Evolutionary conservation across 2,888 invertebrate species (phyloP).

Genomic region (Boloria selene): DNA sequence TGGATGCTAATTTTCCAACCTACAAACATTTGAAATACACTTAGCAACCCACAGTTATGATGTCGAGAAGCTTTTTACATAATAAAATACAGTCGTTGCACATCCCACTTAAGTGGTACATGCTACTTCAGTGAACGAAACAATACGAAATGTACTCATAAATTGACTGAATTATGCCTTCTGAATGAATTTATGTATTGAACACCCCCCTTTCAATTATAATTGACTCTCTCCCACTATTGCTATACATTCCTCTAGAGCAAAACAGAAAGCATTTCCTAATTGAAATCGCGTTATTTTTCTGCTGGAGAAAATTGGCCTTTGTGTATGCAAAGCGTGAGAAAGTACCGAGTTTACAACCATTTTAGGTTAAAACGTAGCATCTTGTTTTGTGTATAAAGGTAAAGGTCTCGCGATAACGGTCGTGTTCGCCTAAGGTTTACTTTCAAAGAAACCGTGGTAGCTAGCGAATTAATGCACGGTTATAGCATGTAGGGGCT

Average conservation of each 20-base stretch:
- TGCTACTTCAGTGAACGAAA: background rate
- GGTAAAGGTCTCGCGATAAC: constrained; percentile 24
- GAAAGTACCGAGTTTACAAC: constrained; percentile 65
- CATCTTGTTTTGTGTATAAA: constrained; percentile 13
- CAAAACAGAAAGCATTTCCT: constrained; percentile 71
- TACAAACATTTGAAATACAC: too few species aligned
- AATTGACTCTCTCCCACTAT: constrained; percentile 55
- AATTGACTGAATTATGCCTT: background rate
- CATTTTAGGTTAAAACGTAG: constrained; percentile 51
- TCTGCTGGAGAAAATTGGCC: constrained; percentile 72
- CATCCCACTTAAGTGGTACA: background rate
- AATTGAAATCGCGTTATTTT: constrained; percentile 80
- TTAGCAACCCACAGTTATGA: too few species aligned
- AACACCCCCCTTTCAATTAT: constrained; percentile 57
- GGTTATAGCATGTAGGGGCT: constrained; percentile 41
- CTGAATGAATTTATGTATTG: background rate
- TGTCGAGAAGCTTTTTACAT: too few species aligned
- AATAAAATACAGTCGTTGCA: constrained; percentile 1
- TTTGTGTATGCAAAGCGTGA: constrained; percentile 72
- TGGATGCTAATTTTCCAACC: too few species aligned
- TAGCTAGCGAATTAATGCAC: constrained; percentile 39
- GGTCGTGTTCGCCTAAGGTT: constrained; percentile 28
- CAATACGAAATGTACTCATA: constrained; percentile 2
- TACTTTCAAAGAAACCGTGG: constrained; percentile 39
- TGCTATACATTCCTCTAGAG: constrained; percentile 59